Base-by-base conservation (phyloP, 2,113 vertebrate species). In the Crotalus helleri region DNA sequence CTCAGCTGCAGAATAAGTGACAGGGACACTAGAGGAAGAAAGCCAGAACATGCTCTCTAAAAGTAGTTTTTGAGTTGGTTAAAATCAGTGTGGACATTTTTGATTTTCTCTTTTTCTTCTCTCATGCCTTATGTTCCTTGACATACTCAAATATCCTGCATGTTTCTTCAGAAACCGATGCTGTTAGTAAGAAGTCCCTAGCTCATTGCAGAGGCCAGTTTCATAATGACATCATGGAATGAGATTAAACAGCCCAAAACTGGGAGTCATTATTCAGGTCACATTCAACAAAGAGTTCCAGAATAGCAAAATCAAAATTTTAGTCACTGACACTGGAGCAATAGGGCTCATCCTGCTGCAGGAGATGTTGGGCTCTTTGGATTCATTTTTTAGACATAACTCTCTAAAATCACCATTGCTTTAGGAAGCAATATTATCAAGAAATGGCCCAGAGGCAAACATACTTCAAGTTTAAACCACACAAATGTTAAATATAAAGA, bases 381-480 rank as follows among this genome's bases (percentile, higher is more conserved):
- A 8, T 95, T 97, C 91, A n/a, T 95, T 96, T 95, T 96, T 33
- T 57, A 21, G 17, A 97, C 96, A 95, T 94, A 96, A 94, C 96
- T 96, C 93, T 92, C 94, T 92, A 94, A 98, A 98, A 97, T 93
- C 95, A 94, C 95, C 96, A 93, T 92, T 94, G 94, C 96, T 97
- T 96, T 93, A 97, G 96, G 93, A 97, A 95, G 29, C 94, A 97
- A 94, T 89, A 93, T 94, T 96, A 95, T 95, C 95, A 95, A 97
- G 64, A 97, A 97, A 97, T 96, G 95, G 90, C 97, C 97, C 61
- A 95, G 94, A 97, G 97, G 97, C 96, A 97, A 97, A 97, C 97
- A 97, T 96, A 97, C 97, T 90, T 97, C 96, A 92, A 96, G 95
- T 95, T 97, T 96, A 39, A 97, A 97, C 93, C 97, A 98, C 96